phyloP scores from a whole-genome alignment of 1,140 invertebrate species.

The Kradibia gibbosae region DNA sequence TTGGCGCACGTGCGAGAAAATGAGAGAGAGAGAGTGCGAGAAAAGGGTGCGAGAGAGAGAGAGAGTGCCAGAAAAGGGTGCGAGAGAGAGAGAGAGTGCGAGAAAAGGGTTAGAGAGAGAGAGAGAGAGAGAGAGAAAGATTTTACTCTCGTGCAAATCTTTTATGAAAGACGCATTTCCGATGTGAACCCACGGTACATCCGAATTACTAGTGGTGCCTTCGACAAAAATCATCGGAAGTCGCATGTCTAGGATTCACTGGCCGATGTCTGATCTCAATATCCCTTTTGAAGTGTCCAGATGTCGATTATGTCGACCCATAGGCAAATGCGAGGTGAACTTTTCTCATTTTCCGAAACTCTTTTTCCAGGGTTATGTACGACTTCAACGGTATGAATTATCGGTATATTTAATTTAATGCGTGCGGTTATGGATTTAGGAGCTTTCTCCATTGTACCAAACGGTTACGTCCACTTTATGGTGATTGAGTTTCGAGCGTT shows the following conservation, averaged over 20 bases:
- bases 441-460: background rate
- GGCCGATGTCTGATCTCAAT: background rate
- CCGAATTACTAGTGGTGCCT: no score
- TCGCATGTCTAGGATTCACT: no score
- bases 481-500: slow-evolving; percentile 12
- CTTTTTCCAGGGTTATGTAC: background rate
- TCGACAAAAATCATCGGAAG: no score
- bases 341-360: no score
- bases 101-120: no score
- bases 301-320: background rate
- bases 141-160: background rate
- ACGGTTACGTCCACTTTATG: background rate
- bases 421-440: background rate
- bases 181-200: no score
- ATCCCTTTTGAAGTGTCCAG: no score
- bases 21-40: no score
- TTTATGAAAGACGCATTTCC: background rate
- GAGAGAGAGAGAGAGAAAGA: no score
- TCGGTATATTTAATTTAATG: slow-evolving; percentile 12
- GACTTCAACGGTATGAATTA: slow-evolving; percentile 29
- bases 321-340: background rate
- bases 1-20: background rate
- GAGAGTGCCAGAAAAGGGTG: no score
- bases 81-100: no score
- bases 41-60: no score